A percentile compares a stretch with the other conserved stretches of the same genome.
Evolutionary conservation across 2,113 vertebrate species (phyloP).

Genomic region (Malaclemys terrapin): DNA sequence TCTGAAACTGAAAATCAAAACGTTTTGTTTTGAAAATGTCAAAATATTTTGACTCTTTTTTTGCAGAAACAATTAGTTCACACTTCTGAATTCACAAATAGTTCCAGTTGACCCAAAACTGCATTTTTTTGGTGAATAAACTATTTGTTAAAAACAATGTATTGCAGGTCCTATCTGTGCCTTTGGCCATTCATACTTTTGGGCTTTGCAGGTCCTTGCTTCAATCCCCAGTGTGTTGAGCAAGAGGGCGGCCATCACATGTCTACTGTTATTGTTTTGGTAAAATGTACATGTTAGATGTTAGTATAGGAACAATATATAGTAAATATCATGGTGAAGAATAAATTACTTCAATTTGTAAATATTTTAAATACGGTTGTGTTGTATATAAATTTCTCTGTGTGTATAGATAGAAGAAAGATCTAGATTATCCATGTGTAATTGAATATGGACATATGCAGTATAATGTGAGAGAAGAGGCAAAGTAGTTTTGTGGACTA

Average conservation of each 20-base stretch:
- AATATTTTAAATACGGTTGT: not conserved
- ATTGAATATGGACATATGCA: not conserved
- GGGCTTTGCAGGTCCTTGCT: not conserved
- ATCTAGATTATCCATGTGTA: not conserved
- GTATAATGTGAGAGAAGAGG: rapidly evolving
- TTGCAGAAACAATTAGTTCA: not conserved
- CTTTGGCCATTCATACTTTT: not conserved
- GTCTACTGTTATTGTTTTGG: not conserved
- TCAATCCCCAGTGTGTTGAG: not conserved
- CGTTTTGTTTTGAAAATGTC: not conserved
- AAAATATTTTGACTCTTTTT: not conserved
- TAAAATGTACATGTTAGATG: rapidly evolving
- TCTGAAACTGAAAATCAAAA: not conserved
- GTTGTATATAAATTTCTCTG: not conserved
- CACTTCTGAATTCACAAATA: not conserved
- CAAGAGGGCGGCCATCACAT: not conserved
- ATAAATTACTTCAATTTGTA: not conserved
- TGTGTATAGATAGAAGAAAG: rapidly evolving
- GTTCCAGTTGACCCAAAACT: not conserved
- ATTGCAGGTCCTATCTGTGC: conserved; percentile 7
- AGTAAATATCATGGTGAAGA: not conserved
- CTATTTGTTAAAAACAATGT: not conserved
- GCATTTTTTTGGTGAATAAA: not conserved
- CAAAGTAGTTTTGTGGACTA: not conserved
- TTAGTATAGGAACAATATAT: not conserved